Evolutionary conservation across 1,140 invertebrate genomes (phyloP), one percentile per base, ranked within the genome.

Genomic region (Brachionus manjavacas): DNA sequence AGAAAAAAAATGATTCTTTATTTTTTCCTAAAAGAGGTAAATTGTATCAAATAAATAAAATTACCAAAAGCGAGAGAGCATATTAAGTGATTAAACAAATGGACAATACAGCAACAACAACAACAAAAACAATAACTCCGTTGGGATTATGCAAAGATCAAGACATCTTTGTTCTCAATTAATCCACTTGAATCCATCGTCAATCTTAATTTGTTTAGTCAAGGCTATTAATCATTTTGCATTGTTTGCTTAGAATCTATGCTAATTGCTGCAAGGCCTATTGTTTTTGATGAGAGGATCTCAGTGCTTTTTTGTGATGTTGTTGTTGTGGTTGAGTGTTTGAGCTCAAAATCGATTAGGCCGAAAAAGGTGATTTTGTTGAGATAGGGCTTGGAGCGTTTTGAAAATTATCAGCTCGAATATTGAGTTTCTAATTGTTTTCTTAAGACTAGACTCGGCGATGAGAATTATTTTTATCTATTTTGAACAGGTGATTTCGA

Each of bases 401-500:
- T 68, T 4, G 55, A 23, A 64, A 31, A 7, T 64, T 68, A 68
- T 68, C 52, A 60, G 52, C 66, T 68, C 31, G 66, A 68, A 68
- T 68, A 68, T 68, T 68, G 39, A 68, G 7, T 68, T 68, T 68
- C 28, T 35, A 68, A 68, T 68, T 68, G 66, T 68, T 68, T 68
- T 68, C 66, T 68, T 68, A 28, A 68, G 66, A 68, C 66, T 68
- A 68, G 66, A 68, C 66, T 31, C 12, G n/a, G 3, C 31, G 66
- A 68, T 68, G 66, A 31, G 66, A 68, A 68, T n/a, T 68, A 35
- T 66, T 28, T 68, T 68, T 68, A 31, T 68, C 31, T 31, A 23
- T 68, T 28, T 68, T 68, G 66, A 68, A 68, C 66, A 68, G 66
- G 66, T 68, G 66, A 68, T 68, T 68, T 68, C 11, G n/a, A 68